Conservation (phyloP, 2,888 invertebrate species). For the Heliconius aoede region DNA sequence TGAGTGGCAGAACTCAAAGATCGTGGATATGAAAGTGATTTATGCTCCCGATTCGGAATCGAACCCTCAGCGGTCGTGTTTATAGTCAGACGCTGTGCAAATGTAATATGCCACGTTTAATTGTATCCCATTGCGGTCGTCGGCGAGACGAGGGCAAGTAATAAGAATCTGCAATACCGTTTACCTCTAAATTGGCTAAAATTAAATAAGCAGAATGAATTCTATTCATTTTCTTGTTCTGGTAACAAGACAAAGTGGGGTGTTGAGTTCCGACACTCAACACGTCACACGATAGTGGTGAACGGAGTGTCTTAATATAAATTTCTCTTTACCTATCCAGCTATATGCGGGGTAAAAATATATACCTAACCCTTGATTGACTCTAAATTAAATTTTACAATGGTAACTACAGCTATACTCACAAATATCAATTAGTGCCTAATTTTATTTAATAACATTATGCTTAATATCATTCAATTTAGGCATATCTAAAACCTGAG, state of each 20-base stretch:
- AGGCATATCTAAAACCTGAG: neutral
- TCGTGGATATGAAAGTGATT: neutral
- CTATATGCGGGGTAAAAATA: too few relatives aligned
- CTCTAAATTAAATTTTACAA: too few relatives aligned
- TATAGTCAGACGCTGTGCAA: neutral
- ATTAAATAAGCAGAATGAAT: neutral
- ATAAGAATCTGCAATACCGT: slow-evolving; percentile 5
- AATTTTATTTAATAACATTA: neutral
- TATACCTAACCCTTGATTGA: too few relatives aligned
- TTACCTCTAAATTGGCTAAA: neutral
- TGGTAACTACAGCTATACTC: neutral
- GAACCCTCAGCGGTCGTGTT: neutral
- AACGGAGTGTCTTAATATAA: too few relatives aligned
- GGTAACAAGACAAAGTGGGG: too few relatives aligned
- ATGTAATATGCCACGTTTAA: slow-evolving; percentile 32
- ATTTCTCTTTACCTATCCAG: too few relatives aligned
- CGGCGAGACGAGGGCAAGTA: slow-evolving; percentile 1
- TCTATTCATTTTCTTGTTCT: too few relatives aligned
- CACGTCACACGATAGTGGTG: too few relatives aligned
- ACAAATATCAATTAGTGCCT: neutral
- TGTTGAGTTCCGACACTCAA: too few relatives aligned
- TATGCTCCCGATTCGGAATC: neutral
- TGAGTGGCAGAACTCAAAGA: neutral
- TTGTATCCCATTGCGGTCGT: neutral
- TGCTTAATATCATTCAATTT: neutral